phyloP scores from a whole-genome alignment of 2,113 vertebrate genomes.

The Coracopsis vasa region DNA sequence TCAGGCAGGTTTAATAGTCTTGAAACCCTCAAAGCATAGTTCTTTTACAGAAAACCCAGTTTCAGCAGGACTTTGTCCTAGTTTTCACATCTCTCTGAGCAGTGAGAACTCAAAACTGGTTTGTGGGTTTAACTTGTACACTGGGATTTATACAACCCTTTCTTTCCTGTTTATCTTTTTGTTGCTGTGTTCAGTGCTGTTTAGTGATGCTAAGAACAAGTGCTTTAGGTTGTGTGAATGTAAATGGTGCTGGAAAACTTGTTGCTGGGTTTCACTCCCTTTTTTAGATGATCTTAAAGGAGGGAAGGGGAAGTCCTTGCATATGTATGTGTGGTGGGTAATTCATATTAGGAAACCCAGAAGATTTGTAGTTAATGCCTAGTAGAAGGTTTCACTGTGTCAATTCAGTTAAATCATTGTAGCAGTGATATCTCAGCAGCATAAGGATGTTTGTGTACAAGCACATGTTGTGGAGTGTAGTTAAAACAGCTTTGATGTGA shows the following conservation, averaged over 20 bases:
- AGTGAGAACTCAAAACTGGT: background rate
- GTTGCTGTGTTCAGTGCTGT: background rate
- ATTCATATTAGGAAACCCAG: background rate
- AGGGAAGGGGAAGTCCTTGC: background rate
- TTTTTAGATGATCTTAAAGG: background rate
- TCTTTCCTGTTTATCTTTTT: background rate
- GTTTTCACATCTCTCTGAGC: background rate
- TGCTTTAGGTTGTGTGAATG: background rate
- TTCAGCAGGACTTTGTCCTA: background rate
- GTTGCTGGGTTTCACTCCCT: background rate
- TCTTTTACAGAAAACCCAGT: background rate
- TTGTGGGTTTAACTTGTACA: background rate
- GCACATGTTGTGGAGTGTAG: background rate
- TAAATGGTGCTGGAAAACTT: background rate
- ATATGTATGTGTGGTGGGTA: background rate
- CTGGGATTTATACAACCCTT: background rate
- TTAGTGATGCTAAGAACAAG: background rate
- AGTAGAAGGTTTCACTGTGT: background rate
- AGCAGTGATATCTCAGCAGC: background rate
- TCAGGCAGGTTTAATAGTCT: background rate
- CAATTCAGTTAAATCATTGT: background rate
- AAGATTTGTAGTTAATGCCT: background rate
- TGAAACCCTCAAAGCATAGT: background rate
- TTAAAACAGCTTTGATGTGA: background rate
- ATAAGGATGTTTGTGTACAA: background rate